Evolutionary conservation across 2,113 vertebrate species (phyloP), one percentile per base, ranked within the genome.

Genomic region (Percopsis transmontana): DNA sequence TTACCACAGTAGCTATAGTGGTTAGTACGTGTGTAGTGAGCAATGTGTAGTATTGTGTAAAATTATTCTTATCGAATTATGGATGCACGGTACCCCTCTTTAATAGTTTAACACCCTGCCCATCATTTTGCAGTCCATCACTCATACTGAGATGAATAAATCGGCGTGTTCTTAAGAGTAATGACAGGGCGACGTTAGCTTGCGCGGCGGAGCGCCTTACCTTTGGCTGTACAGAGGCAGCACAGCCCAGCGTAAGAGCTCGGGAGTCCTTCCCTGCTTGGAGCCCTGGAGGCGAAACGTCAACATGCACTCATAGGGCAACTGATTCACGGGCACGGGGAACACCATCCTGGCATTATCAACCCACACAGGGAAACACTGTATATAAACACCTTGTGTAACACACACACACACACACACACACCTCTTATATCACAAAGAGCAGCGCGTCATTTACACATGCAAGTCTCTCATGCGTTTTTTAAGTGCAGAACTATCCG

Each of bases 241-340:
- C 1, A 89, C 80, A 16, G 90, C 88, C 91, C 91, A 92, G 38
- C 77, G 57, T 41, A 92, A 50, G 5, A 84, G 56, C 57, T 91
- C 89, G 0, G 74, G 65, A 24, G 0, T 60, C 71, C 77, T 91
- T 3, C 88, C 87, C 68, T 76, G 84, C 59, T 89, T 92, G 6
- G 78, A 79, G 50, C 86, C 90, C 64, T 77, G 74, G 10, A 92
- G 86, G 19, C 55, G 70, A 60, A 92, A 88, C 0, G 70, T 89
- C 73, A 91, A 16, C 88, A 92, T 90, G 77, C 67, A 68, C 51
- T 92, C 91, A 44, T 90, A 90, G 0, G 90, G 91, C 44, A 92
- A 81, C 64, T 81, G 23, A 23, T 75, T 85, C 0, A 91, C 64
- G 2, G 20, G 80, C 21, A 90, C 59, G 14, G 90, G 86, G 42